These are phyloP conservation scores for Maniola hyperantus DNA, from an alignment of 2,888 invertebrate genomes.

Conservation along the genomic window DNA sequence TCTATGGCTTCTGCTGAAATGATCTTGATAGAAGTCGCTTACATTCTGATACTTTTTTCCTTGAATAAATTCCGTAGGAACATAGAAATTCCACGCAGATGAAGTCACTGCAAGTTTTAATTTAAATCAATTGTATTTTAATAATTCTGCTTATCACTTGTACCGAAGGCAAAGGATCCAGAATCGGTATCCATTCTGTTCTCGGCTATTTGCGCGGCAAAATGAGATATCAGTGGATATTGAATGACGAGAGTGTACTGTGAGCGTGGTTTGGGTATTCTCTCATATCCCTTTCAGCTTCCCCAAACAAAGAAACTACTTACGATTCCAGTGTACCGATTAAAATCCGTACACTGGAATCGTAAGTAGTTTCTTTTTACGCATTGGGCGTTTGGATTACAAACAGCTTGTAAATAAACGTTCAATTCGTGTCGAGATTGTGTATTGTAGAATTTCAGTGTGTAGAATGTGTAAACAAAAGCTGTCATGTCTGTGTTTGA, in stretches of 20 bases:
- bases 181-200: constrained; percentile 64
- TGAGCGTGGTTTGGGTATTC: constrained; percentile 53
- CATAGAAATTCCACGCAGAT: too few species aligned
- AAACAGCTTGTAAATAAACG: background rate
- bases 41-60: too few species aligned
- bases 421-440: background rate
- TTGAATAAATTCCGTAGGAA: too few species aligned
- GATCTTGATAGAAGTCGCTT: too few species aligned
- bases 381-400: constrained; percentile 46
- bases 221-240: constrained; percentile 80
- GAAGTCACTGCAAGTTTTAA: too few species aligned
- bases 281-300: constrained; percentile 45
- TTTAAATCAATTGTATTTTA: too few species aligned
- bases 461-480: too few species aligned
- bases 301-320: constrained; percentile 55
- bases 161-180: constrained; percentile 50
- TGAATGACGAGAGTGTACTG: constrained; percentile 69
- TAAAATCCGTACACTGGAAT: too few species aligned
- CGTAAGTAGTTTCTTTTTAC: too few species aligned
- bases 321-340: constrained; percentile 33
- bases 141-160: constrained; percentile 44
- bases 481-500: too few species aligned
- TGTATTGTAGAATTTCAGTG: background rate
- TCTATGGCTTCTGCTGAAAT: too few species aligned
- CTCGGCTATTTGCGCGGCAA: constrained; percentile 68